These are phyloP conservation scores for Anniella stebbinsi DNA, from an alignment of 2,797 vertebrate species.

Conservation along the genomic window DNA sequence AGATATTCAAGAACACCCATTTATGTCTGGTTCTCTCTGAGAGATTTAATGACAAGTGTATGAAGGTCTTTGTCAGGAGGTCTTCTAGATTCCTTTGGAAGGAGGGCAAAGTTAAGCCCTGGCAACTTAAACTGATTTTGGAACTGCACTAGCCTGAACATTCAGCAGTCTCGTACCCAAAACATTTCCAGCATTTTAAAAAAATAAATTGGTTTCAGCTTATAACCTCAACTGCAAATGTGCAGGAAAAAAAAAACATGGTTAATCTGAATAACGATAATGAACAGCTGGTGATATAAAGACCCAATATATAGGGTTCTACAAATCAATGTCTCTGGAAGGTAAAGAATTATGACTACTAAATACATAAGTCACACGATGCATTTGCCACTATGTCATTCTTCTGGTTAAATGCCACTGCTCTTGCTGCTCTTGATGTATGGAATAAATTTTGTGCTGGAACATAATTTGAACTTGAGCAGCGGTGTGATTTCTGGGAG, in stretches of 20 bases:
- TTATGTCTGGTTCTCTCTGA: no score
- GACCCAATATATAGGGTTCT: neutral
- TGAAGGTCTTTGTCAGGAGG: no score
- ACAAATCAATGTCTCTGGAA: neutral
- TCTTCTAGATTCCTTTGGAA: no score
- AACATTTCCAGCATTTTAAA: no score
- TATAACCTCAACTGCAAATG: neutral
- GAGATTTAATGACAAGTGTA: no score
- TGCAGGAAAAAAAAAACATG: neutral
- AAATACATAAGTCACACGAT: neutral
- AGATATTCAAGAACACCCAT: slow-evolving; percentile 4
- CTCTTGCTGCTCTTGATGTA: neutral
- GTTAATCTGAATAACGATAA: neutral
- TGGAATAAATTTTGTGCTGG: slow-evolving; percentile 50
- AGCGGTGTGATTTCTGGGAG: slow-evolving; percentile 28
- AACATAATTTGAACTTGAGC: neutral
- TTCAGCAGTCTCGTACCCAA: no score
- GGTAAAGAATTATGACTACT: neutral
- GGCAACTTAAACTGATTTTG: no score
- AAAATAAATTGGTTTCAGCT: no score
- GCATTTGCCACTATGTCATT: neutral
- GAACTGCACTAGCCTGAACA: no score
- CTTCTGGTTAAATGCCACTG: neutral
- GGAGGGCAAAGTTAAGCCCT: no score
- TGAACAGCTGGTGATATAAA: neutral